phyloP scores from a whole-genome alignment of 2,113 vertebrate species.

The Callorhinus ursinus region DNA sequence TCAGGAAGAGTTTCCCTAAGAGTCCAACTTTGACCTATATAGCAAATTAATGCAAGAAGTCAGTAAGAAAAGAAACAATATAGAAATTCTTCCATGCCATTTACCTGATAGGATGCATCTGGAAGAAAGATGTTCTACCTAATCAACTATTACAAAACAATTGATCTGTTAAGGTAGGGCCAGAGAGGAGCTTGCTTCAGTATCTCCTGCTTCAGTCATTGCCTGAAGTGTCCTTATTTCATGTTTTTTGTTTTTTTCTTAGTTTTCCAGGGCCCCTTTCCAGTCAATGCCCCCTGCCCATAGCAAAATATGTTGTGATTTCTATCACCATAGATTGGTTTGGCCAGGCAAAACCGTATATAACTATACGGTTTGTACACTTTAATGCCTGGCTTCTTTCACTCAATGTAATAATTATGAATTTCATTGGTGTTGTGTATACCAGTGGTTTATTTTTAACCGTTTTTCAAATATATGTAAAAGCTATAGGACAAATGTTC shows the following conservation, averaged over 20 bases:
- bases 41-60: neutral
- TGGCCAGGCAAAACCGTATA: neutral
- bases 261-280: neutral
- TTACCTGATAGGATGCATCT: neutral
- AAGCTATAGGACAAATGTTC: neutral
- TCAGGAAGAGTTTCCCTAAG: neutral
- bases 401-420: neutral
- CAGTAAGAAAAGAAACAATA: neutral
- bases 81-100: neutral
- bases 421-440: neutral
- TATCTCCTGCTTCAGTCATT: accelerated
- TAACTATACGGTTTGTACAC: neutral
- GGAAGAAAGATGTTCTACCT: neutral
- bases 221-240: neutral
- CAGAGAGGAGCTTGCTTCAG: neutral
- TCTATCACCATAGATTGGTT: neutral
- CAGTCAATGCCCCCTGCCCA: neutral
- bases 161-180: neutral
- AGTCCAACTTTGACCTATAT: neutral
- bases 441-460: neutral
- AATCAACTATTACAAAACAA: neutral
- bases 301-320: neutral
- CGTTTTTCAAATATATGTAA: neutral
- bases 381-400: neutral
- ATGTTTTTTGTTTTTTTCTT: neutral